These are phyloP conservation scores for Xenopus laevis DNA, from an alignment of 2,113 vertebrate species.

Conservation along the genomic window DNA sequence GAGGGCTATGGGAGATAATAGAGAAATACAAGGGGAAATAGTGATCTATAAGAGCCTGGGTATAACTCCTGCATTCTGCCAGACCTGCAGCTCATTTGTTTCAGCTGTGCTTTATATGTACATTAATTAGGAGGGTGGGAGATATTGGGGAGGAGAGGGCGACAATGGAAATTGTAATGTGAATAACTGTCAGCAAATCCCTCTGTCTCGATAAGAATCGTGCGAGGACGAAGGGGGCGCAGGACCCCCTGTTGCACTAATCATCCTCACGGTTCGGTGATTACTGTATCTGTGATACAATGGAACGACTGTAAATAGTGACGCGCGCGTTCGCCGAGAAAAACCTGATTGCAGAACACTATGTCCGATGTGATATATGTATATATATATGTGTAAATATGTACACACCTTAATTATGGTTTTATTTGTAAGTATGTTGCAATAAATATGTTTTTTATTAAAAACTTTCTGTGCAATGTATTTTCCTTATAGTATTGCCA, in stretches of 20 bases:
- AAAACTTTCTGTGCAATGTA: not conserved
- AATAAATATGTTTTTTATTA: conserved; percentile 69
- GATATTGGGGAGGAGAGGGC: too few relatives aligned
- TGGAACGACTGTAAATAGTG: conserved; percentile 59
- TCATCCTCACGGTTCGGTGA: conserved; percentile 62
- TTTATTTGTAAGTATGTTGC: conserved; percentile 66
- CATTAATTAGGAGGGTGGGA: too few relatives aligned
- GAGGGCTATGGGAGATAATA: too few relatives aligned
- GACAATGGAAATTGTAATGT: conserved; percentile 58
- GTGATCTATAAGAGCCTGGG: too few relatives aligned
- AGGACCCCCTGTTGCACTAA: conserved; percentile 56
- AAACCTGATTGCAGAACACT: conserved; percentile 65
- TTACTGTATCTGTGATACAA: conserved; percentile 74
- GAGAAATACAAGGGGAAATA: too few relatives aligned
- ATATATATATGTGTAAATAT: conserved; percentile 45
- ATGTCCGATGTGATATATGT: conserved; percentile 50
- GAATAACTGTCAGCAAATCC: conserved; percentile 69
- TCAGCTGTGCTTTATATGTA: too few relatives aligned
- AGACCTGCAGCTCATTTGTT: too few relatives aligned
- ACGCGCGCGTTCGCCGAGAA: conserved; percentile 48
- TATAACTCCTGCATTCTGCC: too few relatives aligned
- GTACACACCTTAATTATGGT: conserved; percentile 52
- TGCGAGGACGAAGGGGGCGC: conserved; percentile 57
- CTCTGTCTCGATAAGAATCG: conserved; percentile 62
- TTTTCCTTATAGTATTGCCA: too few relatives aligned